phyloP scores from a whole-genome alignment of 2,888 invertebrate species.

The Drosophila koepferae region DNA sequence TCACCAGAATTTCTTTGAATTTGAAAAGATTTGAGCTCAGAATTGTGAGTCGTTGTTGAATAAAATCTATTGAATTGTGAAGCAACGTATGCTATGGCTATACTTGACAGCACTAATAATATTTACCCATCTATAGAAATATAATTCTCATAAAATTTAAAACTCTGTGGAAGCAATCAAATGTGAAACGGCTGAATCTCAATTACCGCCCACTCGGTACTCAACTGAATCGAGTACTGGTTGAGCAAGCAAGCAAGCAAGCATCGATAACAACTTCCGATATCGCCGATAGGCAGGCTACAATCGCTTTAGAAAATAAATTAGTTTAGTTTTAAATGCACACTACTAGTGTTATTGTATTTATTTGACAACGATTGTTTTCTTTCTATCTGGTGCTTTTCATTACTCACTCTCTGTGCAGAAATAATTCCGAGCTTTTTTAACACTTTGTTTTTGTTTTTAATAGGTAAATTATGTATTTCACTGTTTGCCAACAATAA shows the following conservation, averaged over 20 bases:
- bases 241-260: not conserved
- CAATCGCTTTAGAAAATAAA: slow-evolving; percentile 14
- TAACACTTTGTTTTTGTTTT: slow-evolving; percentile 36
- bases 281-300: slow-evolving; percentile 1
- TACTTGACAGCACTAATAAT: not conserved
- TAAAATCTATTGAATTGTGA: slow-evolving; percentile 20
- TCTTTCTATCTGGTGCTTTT: slow-evolving; percentile 4
- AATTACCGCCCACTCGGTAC: not conserved
- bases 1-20: slow-evolving; percentile 59
- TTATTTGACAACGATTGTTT: slow-evolving; percentile 25
- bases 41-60: slow-evolving; percentile 7
- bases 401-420: slow-evolving; percentile 23
- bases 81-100: slow-evolving; percentile 36
- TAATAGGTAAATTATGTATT: slow-evolving; percentile 75
- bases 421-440: slow-evolving; percentile 50
- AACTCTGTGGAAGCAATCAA: slow-evolving; percentile 6
- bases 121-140: not conserved
- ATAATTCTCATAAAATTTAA: not conserved
- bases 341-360: slow-evolving; percentile 21
- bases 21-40: slow-evolving; percentile 11
- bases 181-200: not conserved
- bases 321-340: slow-evolving; percentile 55
- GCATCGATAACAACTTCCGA: slow-evolving; percentile 9
- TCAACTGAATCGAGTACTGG: not conserved
- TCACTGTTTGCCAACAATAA: slow-evolving; percentile 75